Evolutionary conservation across 2,113 vertebrate species (phyloP), one percentile per base, ranked within the genome.

Genomic region (Equus quagga): DNA sequence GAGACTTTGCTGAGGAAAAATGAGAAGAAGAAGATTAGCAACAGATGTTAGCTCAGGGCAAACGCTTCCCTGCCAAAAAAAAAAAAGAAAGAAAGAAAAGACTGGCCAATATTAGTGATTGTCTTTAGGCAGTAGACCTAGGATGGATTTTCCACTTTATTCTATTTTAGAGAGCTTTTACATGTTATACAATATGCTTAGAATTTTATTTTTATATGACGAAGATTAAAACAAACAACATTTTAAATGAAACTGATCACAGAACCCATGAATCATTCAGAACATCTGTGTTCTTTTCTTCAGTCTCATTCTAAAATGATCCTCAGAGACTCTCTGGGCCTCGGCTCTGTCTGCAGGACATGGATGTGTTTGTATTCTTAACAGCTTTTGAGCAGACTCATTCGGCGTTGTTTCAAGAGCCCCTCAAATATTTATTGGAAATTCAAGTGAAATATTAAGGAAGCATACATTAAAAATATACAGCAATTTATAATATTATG

Each of bases 61-160:
- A 41, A 41, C 36, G 36, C 36, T 41, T 41, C 36, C 36, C 36
- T 41, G 36, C 36, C 36, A 41, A 41, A 41, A 41, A 41, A 41
- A 2, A 41, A 41, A 41, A 41, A 41, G 36, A 41, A 41, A 41
- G 36, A 41, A 41, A 41, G 36, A n/a, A 15, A 75, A 41, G 31
- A 13, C 4, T 18, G 31, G 24, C 7, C 17, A 6, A 10, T 21
- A 15, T 2, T 19, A 41, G 24, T 17, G 3, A 1, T 5, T 28
- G 5, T 73, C 49, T 82, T 44, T 60, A 14, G 4, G 3, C 8
- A 19, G 5, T 28, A 83, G 12, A 13, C 14, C 88, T 79, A 11
- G 17, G 58, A 58, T 58, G 8, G 10, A 60, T 24, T 80, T 67
- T 85, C 3, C 8, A 36, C 10, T 21, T 56, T 89, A 46, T 31